Base-by-base conservation (phyloP, 1,140 invertebrate genomes). In the Drosophila littoralis region DNA sequence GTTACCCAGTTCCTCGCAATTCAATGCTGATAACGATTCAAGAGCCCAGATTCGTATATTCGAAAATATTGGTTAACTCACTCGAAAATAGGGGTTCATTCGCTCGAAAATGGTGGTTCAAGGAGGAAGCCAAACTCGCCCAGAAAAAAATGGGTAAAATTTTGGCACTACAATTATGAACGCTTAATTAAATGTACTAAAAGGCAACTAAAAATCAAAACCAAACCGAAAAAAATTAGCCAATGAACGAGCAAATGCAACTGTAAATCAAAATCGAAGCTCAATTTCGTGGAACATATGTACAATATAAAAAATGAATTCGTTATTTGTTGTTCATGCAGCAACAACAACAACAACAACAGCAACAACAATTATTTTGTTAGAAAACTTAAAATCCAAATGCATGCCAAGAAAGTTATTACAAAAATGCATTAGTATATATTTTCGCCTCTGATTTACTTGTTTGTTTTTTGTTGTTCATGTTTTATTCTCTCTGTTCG, bases 281-380 rank as follows among this genome's bases (percentile, higher is more conserved):
- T 77, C 64, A 73, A 83, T 83, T 79, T 71, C 66, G 79, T 85
- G 82, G 71, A 72, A 74, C 45, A 70, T 57, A 35, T 57, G 61
- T 51, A 52, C 51, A 48, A 48, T 6, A 12, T 6, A 55, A 57
- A 74, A 69, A 40, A 54, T 75, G 46, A 66, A 60, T 50, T 63
- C 58, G 61, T 81, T 84, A 79, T 81, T 79, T 66, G 74, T 81
- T 81, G 79, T 58, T 79, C 79, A 88, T 88, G 83, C 84, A 61
- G 61, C 79, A 86, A 71, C 12, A 72, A 77, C 43, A 63, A 54
- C 33, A 57, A 70, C 32, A 55, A 67, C 33, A 42, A 15, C 48
- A 60, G 51, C 13, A 67, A 67, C 33, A 46, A 22, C 32, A 55
- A 77, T 40, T 71, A 73, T 52, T 52, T 81, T 81, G 46, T 77